These are phyloP conservation scores for Athene cunicularia DNA, from an alignment of 2,113 vertebrate species.

Conservation along the genomic window DNA sequence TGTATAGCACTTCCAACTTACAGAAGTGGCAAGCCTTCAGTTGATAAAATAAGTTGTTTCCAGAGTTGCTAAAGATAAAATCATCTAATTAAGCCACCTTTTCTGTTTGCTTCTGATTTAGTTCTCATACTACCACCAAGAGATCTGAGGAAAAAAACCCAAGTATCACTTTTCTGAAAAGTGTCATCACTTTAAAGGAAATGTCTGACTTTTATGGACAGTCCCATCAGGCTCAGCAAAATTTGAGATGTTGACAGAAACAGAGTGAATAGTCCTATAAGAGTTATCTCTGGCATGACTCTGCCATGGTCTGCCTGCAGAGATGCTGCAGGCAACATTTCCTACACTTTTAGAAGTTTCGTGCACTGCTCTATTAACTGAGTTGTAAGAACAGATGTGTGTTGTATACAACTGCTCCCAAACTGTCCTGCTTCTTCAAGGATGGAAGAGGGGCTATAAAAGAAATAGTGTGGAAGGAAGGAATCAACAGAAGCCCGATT, in stretches of 20 bases:
- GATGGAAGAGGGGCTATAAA: neutral
- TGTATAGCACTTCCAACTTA: neutral
- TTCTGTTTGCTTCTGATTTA: neutral
- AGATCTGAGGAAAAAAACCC: neutral
- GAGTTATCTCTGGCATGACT: neutral
- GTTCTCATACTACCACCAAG: neutral
- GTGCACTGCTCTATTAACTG: neutral
- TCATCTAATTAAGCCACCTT: neutral
- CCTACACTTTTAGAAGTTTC: neutral
- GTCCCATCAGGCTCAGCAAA: neutral
- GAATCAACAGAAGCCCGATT: constrained; percentile 1
- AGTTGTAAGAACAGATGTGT: neutral
- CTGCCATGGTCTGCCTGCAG: neutral
- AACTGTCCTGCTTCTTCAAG: neutral
- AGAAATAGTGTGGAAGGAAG: neutral
- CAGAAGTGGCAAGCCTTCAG: neutral
- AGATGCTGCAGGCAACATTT: neutral
- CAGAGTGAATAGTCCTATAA: neutral
- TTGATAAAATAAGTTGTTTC: neutral
- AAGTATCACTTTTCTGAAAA: neutral
- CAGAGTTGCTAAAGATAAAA: neutral
- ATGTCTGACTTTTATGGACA: neutral
- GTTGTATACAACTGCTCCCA: neutral
- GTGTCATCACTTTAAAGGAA: neutral
- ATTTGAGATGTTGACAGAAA: neutral